Percentiles rank a stretch among this genome's conserved stretches.
These are phyloP conservation scores for Apostichopus japonicus DNA, from an alignment of 35 echinoderm and acorn worm species.

Conservation along the genomic window DNA sequence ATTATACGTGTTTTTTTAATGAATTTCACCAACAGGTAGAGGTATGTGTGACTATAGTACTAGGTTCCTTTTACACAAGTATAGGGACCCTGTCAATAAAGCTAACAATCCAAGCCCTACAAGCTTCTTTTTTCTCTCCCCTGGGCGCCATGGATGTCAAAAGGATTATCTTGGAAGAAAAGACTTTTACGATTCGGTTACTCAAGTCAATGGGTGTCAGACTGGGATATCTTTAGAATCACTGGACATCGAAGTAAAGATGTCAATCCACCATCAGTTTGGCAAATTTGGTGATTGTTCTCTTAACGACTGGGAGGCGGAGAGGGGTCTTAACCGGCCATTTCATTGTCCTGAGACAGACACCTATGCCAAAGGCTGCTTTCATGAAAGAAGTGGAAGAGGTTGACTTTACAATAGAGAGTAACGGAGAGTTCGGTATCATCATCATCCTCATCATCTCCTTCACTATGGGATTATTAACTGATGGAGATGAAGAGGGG, in stretches of 20 bases:
- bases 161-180: background rate
- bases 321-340: background rate
- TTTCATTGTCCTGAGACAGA: slow-evolving; percentile 5
- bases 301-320: slow-evolving; percentile 38
- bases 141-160: slow-evolving; percentile 20
- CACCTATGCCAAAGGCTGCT: background rate
- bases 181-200: background rate
- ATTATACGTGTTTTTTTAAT: no score
- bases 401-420: background rate
- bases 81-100: no score
- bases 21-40: no score
- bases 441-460: background rate
- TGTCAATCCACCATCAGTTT: slow-evolving; percentile 5
- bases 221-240: background rate
- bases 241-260: slow-evolving; percentile 37
- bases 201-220: slow-evolving; percentile 15
- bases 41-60: no score
- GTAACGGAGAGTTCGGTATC: background rate
- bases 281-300: slow-evolving; percentile 39
- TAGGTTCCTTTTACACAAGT: no score
- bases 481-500: background rate
- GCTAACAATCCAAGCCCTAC: background rate
- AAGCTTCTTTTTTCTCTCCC: background rate
- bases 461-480: background rate
- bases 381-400: background rate